These are phyloP conservation scores for Alviniconcha marisindica DNA, from an alignment of 1,140 invertebrate genomes.

Conservation along the genomic window DNA sequence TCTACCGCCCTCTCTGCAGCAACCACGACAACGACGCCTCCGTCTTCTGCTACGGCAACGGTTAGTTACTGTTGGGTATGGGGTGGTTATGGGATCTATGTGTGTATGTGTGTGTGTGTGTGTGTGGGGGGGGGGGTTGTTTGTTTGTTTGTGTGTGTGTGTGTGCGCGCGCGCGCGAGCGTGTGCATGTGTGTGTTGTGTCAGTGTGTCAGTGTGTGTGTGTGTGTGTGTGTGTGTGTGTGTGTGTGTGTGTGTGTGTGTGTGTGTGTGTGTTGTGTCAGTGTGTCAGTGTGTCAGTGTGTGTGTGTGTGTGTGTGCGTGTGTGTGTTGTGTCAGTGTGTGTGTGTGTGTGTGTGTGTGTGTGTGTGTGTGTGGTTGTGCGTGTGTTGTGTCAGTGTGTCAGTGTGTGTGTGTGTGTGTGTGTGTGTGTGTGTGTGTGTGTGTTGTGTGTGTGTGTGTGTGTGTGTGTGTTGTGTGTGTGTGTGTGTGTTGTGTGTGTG, in stretches of 20 bases:
- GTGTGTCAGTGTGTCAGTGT: slow-evolving; percentile 4
- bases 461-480: too few species aligned
- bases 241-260: neutral
- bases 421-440: too few species aligned
- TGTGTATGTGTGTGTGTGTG: neutral
- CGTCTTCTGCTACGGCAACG: slow-evolving; percentile 66
- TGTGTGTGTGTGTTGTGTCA: too few species aligned
- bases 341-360: too few species aligned
- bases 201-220: neutral
- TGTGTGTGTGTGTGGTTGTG: too few species aligned
- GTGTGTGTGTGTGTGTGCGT: too few species aligned
- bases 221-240: neutral
- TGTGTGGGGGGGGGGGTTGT: too few species aligned
- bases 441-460: too few species aligned
- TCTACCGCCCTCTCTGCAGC: slow-evolving; percentile 47
- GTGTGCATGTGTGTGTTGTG: neutral
- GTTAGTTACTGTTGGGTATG: slow-evolving; percentile 44
- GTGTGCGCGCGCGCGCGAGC: neutral
- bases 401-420: neutral
- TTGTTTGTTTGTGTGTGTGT: slow-evolving; percentile 5
- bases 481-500: slow-evolving; percentile 25
- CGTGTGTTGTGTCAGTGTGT: neutral
- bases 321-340: too few species aligned
- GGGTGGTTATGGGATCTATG: neutral
- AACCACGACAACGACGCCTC: slow-evolving; percentile 67